Evolutionary conservation across 2,113 vertebrate species (phyloP), one percentile per base, ranked within the genome.

Genomic region (Thomomys bottae): DNA sequence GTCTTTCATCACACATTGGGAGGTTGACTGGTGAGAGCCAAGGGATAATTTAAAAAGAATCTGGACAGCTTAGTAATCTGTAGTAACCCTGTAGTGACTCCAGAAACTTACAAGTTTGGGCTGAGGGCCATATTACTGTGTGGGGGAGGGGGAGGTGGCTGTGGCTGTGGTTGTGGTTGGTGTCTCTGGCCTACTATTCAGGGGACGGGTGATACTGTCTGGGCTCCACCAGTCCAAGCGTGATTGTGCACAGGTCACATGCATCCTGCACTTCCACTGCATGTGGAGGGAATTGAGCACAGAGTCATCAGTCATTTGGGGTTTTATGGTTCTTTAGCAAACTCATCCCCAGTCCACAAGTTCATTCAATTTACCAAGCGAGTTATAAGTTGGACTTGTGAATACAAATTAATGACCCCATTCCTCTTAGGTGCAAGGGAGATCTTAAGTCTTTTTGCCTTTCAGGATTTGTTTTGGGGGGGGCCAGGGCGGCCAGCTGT

Each of bases 401-500:
- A 90, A 63, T 84, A 89, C 79, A 34, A 88, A 54, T 38, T 90
- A 66, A 89, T 28, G 61, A 78, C 4, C 72, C 40, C 20, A 2
- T 61, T 77, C 90, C 0, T 76, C 82, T 88, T 57, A 78, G 80
- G n/a, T 36, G 49, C 40, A 81, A n/a, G 24, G 28, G 49, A 89
- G 24, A 79, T 72, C 64, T 91, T 94, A n/a, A n/a, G 77, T 90
- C 95, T 94, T 93, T 85, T 94, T 95, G 87, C n/a, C 79, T 92
- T 85, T 80, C 2, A 5, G 63, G 26, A 7, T 87, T 95, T 91
- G 54, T 91, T 75, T 92, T 91, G n/a, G n/a, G n/a, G n/a, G n/a
- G n/a, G n/a, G n/a, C n/a, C n/a, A n/a, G n/a, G n/a, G n/a, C n/a
- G n/a, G n/a, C n/a, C n/a, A n/a, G 54, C 23, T 26, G 24, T 10